Evolutionary conservation across 2,888 invertebrate species (phyloP).

Genomic region (Lycaena phlaeas): DNA sequence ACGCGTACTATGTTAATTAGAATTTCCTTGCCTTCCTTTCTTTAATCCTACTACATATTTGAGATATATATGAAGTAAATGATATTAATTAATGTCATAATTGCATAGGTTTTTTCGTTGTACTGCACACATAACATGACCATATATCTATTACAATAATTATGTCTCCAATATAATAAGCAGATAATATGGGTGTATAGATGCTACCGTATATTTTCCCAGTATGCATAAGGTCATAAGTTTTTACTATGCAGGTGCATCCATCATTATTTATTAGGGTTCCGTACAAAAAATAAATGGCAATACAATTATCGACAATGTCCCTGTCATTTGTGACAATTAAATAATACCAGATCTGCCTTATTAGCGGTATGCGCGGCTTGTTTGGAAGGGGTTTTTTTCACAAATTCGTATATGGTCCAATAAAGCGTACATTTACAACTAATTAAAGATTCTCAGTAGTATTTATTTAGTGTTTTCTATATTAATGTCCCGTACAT

Average conservation of each 20-base stretch:
- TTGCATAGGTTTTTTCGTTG: no score
- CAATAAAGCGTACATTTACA: not conserved
- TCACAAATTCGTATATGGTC: not conserved
- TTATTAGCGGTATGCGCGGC: slow-evolving; percentile 1
- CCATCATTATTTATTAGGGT: slow-evolving; percentile 18
- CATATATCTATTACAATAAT: slow-evolving; percentile 7
- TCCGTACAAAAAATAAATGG: slow-evolving; percentile 46
- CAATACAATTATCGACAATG: slow-evolving; percentile 48
- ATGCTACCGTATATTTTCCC: slow-evolving; percentile 24
- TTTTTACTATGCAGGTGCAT: slow-evolving; percentile 55
- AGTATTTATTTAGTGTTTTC: not conserved
- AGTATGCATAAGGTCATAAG: slow-evolving; percentile 38
- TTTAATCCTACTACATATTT: no score
- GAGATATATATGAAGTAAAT: no score
- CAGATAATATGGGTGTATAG: not conserved
- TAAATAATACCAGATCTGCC: slow-evolving; percentile 11
- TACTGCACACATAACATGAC: no score
- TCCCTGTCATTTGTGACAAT: slow-evolving; percentile 36
- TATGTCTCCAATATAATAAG: slow-evolving; percentile 2
- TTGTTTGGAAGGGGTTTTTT: not conserved
- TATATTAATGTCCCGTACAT: not conserved
- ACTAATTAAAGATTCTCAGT: slow-evolving; percentile 3
- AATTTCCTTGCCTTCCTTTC: no score
- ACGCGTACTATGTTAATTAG: no score
- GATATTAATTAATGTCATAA: no score